phyloP scores from a whole-genome alignment of 2,888 invertebrate species.

The Nephrocerus scutellatus region DNA sequence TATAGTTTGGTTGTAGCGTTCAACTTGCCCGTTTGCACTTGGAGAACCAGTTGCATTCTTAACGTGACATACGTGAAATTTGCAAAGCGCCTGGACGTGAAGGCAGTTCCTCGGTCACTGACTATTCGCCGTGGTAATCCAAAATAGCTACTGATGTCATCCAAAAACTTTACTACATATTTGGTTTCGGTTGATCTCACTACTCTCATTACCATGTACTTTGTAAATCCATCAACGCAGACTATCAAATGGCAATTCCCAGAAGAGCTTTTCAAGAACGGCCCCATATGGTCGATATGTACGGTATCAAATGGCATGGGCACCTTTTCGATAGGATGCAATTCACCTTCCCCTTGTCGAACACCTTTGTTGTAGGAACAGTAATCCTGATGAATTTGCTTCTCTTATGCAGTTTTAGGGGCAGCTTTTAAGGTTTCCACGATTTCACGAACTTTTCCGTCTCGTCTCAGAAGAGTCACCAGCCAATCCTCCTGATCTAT shows the following conservation, averaged over 20 bases:
- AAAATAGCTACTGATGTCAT: constrained; percentile 19
- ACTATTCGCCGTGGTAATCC: constrained; percentile 26
- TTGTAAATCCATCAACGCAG: constrained; percentile 15
- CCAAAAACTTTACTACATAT: constrained; percentile 9
- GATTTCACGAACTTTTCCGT: too few relatives aligned
- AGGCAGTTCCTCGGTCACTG: too few relatives aligned
- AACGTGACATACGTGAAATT: too few relatives aligned
- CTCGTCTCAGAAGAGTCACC: too few relatives aligned
- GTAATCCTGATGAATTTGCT: too few relatives aligned
- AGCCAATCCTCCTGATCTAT: too few relatives aligned
- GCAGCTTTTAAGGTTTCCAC: too few relatives aligned
- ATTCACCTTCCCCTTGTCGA: constrained; percentile 7
- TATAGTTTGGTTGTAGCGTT: too few relatives aligned
- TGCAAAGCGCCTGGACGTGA: too few relatives aligned
- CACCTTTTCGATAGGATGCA: constrained; percentile 7
- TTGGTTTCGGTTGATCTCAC: constrained; percentile 14
- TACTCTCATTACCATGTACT: constrained; percentile 11
- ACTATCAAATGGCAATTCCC: constrained; percentile 12
- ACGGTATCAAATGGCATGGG: constrained; percentile 10
- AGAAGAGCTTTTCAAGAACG: constrained; percentile 12
- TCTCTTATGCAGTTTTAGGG: too few relatives aligned
- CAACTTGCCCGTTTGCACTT: too few relatives aligned
- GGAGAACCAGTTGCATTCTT: too few relatives aligned
- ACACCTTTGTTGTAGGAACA: constrained; percentile 37
- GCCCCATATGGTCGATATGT: constrained; percentile 13